Percentiles rank a stretch among this genome's conserved stretches.
Evolutionary conservation across 2,888 invertebrate genomes (phyloP).

Genomic region (Conus canariensis): DNA sequence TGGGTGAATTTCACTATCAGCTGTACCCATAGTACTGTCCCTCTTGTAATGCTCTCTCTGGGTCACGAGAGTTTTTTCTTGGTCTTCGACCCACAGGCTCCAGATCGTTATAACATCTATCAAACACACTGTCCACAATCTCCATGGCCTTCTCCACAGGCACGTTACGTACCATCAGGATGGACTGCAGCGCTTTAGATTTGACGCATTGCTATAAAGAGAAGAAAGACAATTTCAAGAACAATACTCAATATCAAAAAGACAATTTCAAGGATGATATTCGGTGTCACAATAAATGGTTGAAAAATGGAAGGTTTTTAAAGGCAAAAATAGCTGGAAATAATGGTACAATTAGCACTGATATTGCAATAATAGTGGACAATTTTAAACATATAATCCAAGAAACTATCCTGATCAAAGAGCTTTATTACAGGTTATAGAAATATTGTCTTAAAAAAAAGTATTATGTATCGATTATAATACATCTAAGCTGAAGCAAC

Average conservation of each 20-base stretch:
- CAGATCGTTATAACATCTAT: conserved; percentile 93
- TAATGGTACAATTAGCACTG: background rate
- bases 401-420: too few species aligned
- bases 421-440: background rate
- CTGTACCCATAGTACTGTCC: conserved; percentile 70
- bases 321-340: background rate
- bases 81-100: conserved; percentile 89
- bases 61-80: conserved; percentile 62
- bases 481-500: too few species aligned
- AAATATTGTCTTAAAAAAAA: background rate
- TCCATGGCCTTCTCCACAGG: conserved; percentile 85
- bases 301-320: background rate
- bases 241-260: conserved; percentile 40
- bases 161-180: conserved; percentile 89
- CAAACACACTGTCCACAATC: conserved; percentile 92
- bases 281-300: too few species aligned
- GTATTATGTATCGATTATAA: too few species aligned
- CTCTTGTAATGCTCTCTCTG: conserved; percentile 67
- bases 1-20: background rate
- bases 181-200: conserved; percentile 90
- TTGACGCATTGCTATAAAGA: conserved; percentile 87
- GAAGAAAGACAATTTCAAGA: conserved; percentile 37
- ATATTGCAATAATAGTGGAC: background rate
- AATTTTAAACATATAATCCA: too few species aligned
- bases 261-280: too few species aligned